phyloP scores from a whole-genome alignment of 2,113 vertebrate genomes.

The Alligator sinensis region DNA sequence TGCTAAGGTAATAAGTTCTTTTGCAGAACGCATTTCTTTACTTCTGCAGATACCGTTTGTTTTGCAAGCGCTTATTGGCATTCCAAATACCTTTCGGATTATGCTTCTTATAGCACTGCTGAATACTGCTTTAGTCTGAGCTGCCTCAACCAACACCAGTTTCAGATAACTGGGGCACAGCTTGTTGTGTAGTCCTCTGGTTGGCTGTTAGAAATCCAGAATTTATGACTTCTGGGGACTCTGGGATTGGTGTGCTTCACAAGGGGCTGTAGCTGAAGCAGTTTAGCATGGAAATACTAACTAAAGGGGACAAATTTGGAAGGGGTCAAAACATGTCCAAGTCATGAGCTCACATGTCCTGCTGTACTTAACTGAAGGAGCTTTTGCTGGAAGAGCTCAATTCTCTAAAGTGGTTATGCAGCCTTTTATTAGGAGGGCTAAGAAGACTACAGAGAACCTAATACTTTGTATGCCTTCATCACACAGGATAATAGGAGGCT shows the following conservation, averaged over 20 bases:
- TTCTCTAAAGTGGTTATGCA: background rate
- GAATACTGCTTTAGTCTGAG: rapidly evolving
- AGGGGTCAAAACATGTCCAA: background rate
- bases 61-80: background rate
- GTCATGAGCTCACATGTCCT: too few species aligned
- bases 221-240: background rate
- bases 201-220: rapidly evolving
- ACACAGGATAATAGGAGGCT: background rate
- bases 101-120: rapidly evolving
- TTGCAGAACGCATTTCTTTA: background rate
- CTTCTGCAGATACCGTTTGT: background rate
- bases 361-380: background rate
- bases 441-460: background rate
- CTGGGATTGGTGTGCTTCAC: background rate
- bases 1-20: background rate
- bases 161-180: background rate
- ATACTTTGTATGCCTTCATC: background rate
- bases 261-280: background rate
- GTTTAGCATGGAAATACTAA: background rate
- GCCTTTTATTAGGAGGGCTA: too few species aligned
- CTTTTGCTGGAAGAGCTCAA: background rate
- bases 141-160: too few species aligned
- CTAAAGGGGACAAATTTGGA: background rate
- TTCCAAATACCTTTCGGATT: background rate
- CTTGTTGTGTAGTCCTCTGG: too few species aligned